Conservation (phyloP, 2,113 vertebrate genomes). For the Alouatta palliata region DNA sequence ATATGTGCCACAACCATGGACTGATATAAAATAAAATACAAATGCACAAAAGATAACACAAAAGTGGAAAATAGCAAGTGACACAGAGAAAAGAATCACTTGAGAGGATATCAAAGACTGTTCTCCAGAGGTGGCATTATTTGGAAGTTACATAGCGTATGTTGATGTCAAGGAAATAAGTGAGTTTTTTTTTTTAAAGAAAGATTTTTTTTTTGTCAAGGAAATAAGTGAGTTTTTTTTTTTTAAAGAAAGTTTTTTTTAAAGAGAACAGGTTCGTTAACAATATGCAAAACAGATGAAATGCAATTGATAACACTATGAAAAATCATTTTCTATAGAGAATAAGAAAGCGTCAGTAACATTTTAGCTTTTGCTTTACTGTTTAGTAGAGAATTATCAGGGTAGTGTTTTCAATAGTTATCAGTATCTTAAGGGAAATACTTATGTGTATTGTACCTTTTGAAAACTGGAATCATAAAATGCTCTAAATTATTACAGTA, state of each 20-base stretch:
- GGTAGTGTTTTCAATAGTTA: neutral
- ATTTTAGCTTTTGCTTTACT: neutral
- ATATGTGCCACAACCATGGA: neutral
- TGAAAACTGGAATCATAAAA: neutral
- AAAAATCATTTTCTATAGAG: neutral
- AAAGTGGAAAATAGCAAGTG: neutral
- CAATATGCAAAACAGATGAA: neutral
- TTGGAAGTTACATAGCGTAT: neutral
- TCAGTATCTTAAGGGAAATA: neutral
- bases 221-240: neutral
- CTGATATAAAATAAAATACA: neutral
- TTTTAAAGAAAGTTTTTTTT: slow-evolving; percentile 22
- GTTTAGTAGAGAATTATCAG: neutral
- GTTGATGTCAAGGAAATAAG: neutral
- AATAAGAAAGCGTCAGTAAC: neutral
- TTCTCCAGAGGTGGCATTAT: neutral
- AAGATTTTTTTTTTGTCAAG: neutral
- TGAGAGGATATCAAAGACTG: neutral
- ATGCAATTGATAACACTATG: neutral
- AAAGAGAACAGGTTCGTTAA: neutral
- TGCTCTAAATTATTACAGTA: neutral
- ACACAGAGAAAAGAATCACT: neutral
- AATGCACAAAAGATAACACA: neutral
- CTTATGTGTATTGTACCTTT: neutral
- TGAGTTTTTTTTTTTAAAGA: slow-evolving; percentile 28